Conservation (phyloP, 1,140 invertebrate species). For the Listronotus oregonensis region DNA sequence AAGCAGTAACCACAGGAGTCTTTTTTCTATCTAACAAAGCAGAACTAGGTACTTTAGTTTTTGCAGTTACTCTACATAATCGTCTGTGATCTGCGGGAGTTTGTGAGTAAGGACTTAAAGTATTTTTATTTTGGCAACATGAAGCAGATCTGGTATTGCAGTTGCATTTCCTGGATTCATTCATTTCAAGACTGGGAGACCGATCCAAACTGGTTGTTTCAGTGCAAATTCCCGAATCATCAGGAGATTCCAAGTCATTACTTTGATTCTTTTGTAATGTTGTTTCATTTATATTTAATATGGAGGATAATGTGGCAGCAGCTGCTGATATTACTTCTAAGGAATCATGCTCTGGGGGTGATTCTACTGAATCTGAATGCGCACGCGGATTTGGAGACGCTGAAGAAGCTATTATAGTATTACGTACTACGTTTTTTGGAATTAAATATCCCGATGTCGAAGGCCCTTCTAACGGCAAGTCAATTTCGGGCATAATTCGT, state of each 20-base stretch:
- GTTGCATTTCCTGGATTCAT: constrained; percentile 15
- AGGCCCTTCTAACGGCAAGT: constrained; percentile 53
- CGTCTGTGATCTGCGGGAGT: neutral
- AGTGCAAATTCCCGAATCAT: constrained; percentile 72
- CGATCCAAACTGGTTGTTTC: constrained; percentile 72
- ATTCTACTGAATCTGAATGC: constrained; percentile 45
- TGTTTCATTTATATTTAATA: constrained; percentile 61
- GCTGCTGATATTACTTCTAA: constrained; percentile 67
- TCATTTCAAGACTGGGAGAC: constrained; percentile 61
- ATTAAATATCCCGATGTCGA: constrained; percentile 61
- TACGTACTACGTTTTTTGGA: constrained; percentile 57
- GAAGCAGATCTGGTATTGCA: constrained; percentile 29
- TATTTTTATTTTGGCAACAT: constrained; percentile 1
- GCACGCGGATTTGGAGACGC: constrained; percentile 31
- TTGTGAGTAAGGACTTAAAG: neutral
- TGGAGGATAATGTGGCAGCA: constrained; percentile 68
- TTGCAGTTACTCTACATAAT: constrained; percentile 2
- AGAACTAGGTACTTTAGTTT: constrained; percentile 10
- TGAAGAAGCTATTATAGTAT: constrained; percentile 46
- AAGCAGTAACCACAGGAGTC: constrained; percentile 9
- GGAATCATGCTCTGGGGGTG: constrained; percentile 60
- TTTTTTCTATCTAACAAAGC: constrained; percentile 28
- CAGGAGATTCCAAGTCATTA: constrained; percentile 56
- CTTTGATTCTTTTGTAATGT: constrained; percentile 20
- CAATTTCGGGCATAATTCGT: constrained; percentile 16